Evolutionary conservation across 2,888 invertebrate genomes (phyloP).

Genomic region (Brenthis daphne): DNA sequence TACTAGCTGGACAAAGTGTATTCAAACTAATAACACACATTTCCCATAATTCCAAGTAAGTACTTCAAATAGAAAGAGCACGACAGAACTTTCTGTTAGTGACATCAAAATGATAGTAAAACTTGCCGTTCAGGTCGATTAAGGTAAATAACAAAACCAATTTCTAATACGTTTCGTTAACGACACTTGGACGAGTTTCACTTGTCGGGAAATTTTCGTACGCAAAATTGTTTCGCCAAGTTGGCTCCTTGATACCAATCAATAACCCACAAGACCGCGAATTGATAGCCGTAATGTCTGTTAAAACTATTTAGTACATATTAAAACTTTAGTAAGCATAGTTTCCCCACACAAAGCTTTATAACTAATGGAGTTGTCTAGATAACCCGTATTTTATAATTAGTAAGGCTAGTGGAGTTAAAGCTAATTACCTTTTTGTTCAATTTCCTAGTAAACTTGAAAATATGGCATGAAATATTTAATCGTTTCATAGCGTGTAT

Average conservation of each 20-base stretch:
- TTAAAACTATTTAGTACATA: slow-evolving; percentile 25
- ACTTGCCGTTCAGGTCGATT: slow-evolving; percentile 66
- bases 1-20: too few relatives aligned
- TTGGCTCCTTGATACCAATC: slow-evolving; percentile 58
- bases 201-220: slow-evolving; percentile 60
- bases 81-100: slow-evolving; percentile 37
- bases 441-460: too few relatives aligned
- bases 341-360: slow-evolving; percentile 3
- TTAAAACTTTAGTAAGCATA: slow-evolving; percentile 22
- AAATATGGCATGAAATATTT: too few relatives aligned
- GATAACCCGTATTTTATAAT: neutral
- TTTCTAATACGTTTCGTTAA: slow-evolving; percentile 77
- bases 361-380: neutral
- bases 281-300: slow-evolving; percentile 34
- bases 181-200: slow-evolving; percentile 69
- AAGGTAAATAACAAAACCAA: slow-evolving; percentile 70
- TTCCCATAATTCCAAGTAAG: slow-evolving; percentile 1
- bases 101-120: slow-evolving; percentile 64
- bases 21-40: neutral
- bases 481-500: too few relatives aligned
- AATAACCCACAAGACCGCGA: slow-evolving; percentile 47
- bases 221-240: slow-evolving; percentile 62
- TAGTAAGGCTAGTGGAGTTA: too few relatives aligned
- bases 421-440: too few relatives aligned
- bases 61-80: slow-evolving; percentile 8